Evolutionary conservation across 2,888 invertebrate species (phyloP), one percentile per base, ranked within the genome.

Genomic region (Herminia tarsipennalis): DNA sequence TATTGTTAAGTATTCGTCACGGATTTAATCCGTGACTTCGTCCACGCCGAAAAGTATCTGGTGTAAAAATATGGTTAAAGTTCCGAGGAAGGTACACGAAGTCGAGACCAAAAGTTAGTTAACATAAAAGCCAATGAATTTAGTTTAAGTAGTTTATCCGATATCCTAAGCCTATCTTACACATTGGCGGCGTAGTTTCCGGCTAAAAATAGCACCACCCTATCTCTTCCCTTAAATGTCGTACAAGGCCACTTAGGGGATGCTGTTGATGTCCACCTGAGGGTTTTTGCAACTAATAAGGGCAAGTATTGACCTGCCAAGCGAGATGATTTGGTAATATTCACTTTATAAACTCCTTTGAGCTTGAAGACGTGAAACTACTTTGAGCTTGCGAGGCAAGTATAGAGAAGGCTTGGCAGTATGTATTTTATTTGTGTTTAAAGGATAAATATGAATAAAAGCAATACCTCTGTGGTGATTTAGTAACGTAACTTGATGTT

Each of bases 221-320:
- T 39, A 39, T 34, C 14, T 24, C 12, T 28, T 34, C 39, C 45
- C 45, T 29, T 39, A 34, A 45, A 33, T 27, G 20, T 25, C 21
- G 18, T 29, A 20, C 44, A 45, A 45, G 44, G 44, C 24, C 45
- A 34, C 22, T 45, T 24, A 39, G 29, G 39, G 45, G 38, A 34
- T 17, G 17, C 12, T n/a, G n/a, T 10, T 27, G 17, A 34, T 42
- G 20, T 30, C 14, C 36, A 42, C 17, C 32, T 38, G 24, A 37
- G 25, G 32, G 32, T 20, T 32, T 37, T 10, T 37, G 20, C 18
- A 13, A 28, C 20, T 37, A 37, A 10, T 25, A 35, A 17, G 14
- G 6, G 17, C 33, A 20, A 25, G 21, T 27, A 12, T 27, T 37
- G 20, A 20, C 27, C 13, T 6, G 12, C 25, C 27, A 27, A 37